Base-by-base conservation (phyloP, 1,140 invertebrate genomes). In the Caenorhabditis inopinata region DNA sequence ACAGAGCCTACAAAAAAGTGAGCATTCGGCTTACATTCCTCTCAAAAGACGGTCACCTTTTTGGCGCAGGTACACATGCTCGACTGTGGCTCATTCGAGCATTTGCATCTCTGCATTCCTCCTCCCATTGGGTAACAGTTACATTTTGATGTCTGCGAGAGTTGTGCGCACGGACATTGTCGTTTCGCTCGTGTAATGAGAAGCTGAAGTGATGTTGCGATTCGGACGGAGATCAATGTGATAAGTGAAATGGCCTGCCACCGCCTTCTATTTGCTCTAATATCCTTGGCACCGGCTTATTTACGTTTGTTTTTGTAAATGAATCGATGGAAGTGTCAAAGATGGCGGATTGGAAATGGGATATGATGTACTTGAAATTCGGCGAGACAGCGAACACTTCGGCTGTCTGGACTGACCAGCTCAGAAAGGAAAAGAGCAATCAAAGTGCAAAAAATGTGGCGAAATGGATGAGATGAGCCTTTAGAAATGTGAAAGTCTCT, bases 131-230 rank as follows among this genome's bases (percentile, higher is more conserved):
- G 49, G 21, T 53, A 42, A 78, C 76, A 78, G n/a, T 45, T 38
- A 25, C 76, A 78, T 68, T 78, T 78, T 12, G 76, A 58, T 21
- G 32, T 68, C 32, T 68, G 49, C 12, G 49, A 42, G 23, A 78
- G 25, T 53, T 78, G 76, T 11, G 76, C 76, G 68, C 76, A 78
- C 32, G 76, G 76, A 46, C 76, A 78, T 45, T 58, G 49, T 25
- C 76, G n/a, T 68, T 78, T 78, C 1, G 76, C 76, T 46, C 76
- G 49, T 42, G 76, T 62, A 11, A 78, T 47, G 5, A 53, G 18
- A 9, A 27, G 38, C 76, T 78, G 32, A 35, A 78, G 45, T 3
- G 7, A 21, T 4, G 21, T 7, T 42, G 38, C 6, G 38, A 42
- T 42, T 35, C 12, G 12, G 14, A 23, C 32, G n/a, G 16, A 68